Conservation (phyloP, 2,797 vertebrate genomes). For the Chloroceryle inda region DNA sequence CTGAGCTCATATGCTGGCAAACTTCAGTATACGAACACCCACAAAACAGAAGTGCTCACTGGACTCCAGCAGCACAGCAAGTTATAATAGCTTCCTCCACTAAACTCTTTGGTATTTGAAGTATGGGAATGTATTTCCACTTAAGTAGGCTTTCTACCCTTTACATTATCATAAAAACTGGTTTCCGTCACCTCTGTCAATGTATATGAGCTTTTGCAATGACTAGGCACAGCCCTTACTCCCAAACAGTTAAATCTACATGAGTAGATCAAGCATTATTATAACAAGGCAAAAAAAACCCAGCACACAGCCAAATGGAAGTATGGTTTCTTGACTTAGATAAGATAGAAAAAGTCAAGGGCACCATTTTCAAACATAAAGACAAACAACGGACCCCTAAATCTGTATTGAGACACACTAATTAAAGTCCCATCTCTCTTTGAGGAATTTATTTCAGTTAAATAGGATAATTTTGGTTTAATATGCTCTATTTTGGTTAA, state of each 20-base stretch:
- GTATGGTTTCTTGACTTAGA: neutral
- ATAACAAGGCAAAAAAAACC: neutral
- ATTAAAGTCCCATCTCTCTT: neutral
- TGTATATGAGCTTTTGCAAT: neutral
- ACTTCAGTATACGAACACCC: neutral
- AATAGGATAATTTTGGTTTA: neutral
- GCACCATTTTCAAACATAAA: neutral
- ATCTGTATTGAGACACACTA: neutral
- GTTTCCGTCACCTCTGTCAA: neutral
- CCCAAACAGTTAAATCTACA: neutral
- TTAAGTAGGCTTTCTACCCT: neutral
- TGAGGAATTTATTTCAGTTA: neutral
- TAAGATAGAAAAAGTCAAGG: neutral
- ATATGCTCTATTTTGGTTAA: neutral
- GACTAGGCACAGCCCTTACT: neutral
- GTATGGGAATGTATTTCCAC: neutral
- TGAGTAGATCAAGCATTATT: neutral
- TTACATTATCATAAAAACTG: neutral
- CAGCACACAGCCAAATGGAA: neutral
- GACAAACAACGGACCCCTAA: neutral
- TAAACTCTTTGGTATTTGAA: neutral
- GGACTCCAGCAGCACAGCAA: neutral
- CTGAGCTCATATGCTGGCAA: neutral
- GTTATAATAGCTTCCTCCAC: neutral
- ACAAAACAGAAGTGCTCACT: neutral